Percentiles rank a stretch among this genome's conserved stretches.
These are phyloP conservation scores for Drosophila asahinai DNA, from an alignment of 1,140 invertebrate species.

Conservation along the genomic window DNA sequence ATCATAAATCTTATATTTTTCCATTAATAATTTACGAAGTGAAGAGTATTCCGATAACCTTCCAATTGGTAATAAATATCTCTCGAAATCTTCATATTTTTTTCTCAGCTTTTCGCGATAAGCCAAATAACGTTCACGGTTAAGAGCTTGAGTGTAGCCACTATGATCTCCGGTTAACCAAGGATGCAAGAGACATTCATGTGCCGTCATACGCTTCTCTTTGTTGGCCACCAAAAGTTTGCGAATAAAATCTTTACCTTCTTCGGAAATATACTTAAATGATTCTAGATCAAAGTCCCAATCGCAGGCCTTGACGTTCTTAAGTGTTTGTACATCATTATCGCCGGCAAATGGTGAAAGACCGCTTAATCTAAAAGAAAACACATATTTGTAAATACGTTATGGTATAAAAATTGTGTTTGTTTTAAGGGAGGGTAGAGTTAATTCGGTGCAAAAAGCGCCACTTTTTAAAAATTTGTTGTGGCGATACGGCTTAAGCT, in stretches of 20 bases:
- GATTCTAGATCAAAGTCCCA: constrained; percentile 99
- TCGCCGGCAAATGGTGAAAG: constrained; percentile 99
- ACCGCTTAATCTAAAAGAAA: constrained; percentile 92
- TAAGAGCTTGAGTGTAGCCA: constrained; percentile 91
- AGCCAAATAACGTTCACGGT: constrained; percentile 92
- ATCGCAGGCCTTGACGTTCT: constrained; percentile 99
- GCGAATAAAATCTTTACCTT: constrained; percentile 99
- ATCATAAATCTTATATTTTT: constrained; percentile 98
- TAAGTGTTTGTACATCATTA: constrained; percentile 98
- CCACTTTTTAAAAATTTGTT: too few relatives aligned
- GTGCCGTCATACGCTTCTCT: constrained; percentile 98
- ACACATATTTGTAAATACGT: not conserved
- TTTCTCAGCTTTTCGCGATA: constrained; percentile 94
- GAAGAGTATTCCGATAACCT: constrained; percentile 98
- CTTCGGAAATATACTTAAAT: constrained; percentile 96
- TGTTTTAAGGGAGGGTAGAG: too few relatives aligned
- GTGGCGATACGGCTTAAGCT: too few relatives aligned
- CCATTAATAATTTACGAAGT: constrained; percentile 97
- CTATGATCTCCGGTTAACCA: constrained; percentile 96
- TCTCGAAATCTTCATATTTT: constrained; percentile 96
- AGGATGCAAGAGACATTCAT: constrained; percentile 97
- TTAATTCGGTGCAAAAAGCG: too few relatives aligned
- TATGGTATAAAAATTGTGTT: too few relatives aligned
- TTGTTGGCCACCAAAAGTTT: constrained; percentile 97
- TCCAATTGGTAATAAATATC: constrained; percentile 97